Base-by-base conservation (phyloP, 2,888 invertebrate species). In the Ecdyonurus torrentis region DNA sequence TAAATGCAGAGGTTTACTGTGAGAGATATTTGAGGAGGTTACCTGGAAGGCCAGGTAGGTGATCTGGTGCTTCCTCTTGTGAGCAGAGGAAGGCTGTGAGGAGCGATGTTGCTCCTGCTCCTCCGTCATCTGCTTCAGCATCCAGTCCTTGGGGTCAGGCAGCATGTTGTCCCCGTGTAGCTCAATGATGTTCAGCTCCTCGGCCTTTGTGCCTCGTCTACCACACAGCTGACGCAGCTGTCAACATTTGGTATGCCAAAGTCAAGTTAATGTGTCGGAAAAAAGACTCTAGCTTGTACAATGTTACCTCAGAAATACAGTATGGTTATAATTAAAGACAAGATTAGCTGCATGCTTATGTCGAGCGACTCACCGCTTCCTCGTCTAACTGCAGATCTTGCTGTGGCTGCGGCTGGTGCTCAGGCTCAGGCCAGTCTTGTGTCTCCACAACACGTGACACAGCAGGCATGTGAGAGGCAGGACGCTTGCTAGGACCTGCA, bases 21-120 rank as follows among this genome's bases (percentile, higher is more conserved):
- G 18, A 18, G 52, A 50, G 18, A 50, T 50, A 60, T 59, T 65
- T 69, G n/a, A n/a, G n/a, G n/a, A n/a, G n/a, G n/a, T n/a, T n/a
- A 84, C 84, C 79, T 85, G 84, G 74, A 87, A 87, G 23, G 95
- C 96, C 68, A 97, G 79, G 74, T 94, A 96, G 1, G 95, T 96
- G 69, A 97, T 96, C 78, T 97, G 96, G 80, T 97, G 95, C 74
- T 96, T 96, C 68, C 87, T 81, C 68, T 84, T 83, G 63, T 89
- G 89, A 67, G 83, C 83, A 10, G 78, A 78, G n/a, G 84, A 82
- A 0, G 87, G 85, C 68, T 78, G 75, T 65, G 77, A 74, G 63
- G 74, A 63, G 71, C 67, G 73, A 80, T 72, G 74, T 79, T 72
- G 71, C 81, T 75, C 69, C 74, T 79, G 82, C 76, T 81, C 85